These are phyloP conservation scores for Exephanes ischioxanthus DNA, from an alignment of 2,888 invertebrate genomes.

Conservation along the genomic window DNA sequence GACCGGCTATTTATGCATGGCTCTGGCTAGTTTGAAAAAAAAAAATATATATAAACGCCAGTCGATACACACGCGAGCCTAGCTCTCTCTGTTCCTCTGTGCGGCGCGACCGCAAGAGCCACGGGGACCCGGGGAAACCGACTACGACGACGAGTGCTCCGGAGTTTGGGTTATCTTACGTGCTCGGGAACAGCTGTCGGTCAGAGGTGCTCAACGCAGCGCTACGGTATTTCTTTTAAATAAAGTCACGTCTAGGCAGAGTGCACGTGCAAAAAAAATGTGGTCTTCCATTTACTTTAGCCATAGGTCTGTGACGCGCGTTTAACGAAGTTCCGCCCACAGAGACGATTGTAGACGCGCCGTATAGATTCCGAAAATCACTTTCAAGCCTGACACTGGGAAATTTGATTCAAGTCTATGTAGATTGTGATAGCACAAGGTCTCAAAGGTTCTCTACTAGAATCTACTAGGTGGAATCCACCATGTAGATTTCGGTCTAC, in stretches of 20 bases:
- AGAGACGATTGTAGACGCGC: too few relatives aligned
- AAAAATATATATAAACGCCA: constrained; percentile 79
- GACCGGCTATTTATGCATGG: constrained; percentile 80
- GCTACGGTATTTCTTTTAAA: background rate
- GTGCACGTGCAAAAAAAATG: background rate
- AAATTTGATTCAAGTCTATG: too few relatives aligned
- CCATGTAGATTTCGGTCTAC: too few relatives aligned
- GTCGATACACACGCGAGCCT: constrained; percentile 81
- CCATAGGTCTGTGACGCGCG: too few relatives aligned
- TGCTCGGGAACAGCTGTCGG: constrained; percentile 82
- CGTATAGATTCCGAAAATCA: too few relatives aligned
- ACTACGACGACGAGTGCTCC: constrained; percentile 67
- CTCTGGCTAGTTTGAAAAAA: constrained; percentile 74
- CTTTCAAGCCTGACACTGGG: too few relatives aligned
- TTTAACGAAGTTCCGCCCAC: too few relatives aligned
- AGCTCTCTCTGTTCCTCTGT: constrained; percentile 65
- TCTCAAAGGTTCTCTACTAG: too few relatives aligned
- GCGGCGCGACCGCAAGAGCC: constrained; percentile 39
- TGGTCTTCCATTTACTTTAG: too few relatives aligned
- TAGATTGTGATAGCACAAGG: too few relatives aligned
- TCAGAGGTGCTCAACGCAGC: constrained; percentile 81
- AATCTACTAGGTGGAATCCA: too few relatives aligned
- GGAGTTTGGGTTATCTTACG: constrained; percentile 82
- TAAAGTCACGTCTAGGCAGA: background rate
- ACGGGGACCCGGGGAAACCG: constrained; percentile 33